Evolutionary conservation across 2,888 invertebrate genomes (phyloP).

Genomic region (Pherbina coryleti): DNA sequence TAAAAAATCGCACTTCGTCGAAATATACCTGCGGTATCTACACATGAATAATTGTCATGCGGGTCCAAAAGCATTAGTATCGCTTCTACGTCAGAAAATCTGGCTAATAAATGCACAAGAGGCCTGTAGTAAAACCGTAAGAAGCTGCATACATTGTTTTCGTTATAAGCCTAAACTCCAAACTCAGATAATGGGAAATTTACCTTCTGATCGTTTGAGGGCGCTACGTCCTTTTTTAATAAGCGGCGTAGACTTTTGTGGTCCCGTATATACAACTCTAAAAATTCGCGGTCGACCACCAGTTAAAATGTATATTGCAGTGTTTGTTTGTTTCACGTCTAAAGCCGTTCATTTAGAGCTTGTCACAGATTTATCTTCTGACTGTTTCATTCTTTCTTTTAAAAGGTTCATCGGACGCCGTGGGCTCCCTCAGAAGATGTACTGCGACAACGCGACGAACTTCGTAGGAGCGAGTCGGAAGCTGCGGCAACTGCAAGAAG

Average conservation of each 20-base stretch:
- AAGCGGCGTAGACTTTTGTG: constrained; percentile 20
- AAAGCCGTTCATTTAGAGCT: constrained; percentile 39
- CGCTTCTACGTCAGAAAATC: constrained; percentile 11
- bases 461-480: constrained; percentile 29
- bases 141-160: constrained; percentile 35
- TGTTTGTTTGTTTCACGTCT: constrained; percentile 32
- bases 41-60: constrained; percentile 22
- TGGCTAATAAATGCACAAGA: too few species aligned
- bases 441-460: constrained; percentile 29
- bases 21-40: background rate
- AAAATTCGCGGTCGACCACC: constrained; percentile 37
- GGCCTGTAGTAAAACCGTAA: too few species aligned
- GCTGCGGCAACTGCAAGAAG: background rate
- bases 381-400: constrained; percentile 34
- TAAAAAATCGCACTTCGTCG: background rate
- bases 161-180: constrained; percentile 31
- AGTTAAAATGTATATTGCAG: constrained; percentile 32
- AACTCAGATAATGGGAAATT: constrained; percentile 33
- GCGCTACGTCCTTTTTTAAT: background rate
- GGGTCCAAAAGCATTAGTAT: constrained; percentile 26
- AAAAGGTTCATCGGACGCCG: constrained; percentile 41
- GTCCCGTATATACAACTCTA: too few species aligned
- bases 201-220: constrained; percentile 22
- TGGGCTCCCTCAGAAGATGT: constrained; percentile 30
- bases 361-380: constrained; percentile 26